Evolutionary conservation across 2,888 invertebrate species (phyloP).

Genomic region (Zootermopsis nevadensis): DNA sequence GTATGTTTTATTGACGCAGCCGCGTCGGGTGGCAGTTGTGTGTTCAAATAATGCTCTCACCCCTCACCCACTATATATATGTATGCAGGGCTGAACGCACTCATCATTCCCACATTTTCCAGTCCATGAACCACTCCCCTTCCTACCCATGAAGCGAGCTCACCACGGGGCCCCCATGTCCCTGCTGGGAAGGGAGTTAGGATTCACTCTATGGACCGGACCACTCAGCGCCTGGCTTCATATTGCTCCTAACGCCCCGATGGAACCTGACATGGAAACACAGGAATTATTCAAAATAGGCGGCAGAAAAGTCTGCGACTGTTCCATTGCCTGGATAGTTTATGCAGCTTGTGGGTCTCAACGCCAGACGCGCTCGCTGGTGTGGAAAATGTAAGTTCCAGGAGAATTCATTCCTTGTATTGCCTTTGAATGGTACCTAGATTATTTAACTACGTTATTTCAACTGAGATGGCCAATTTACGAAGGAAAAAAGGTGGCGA

Average conservation of each 20-base stretch:
- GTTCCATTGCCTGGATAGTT: background rate
- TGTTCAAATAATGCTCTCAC: background rate
- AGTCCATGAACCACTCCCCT: background rate
- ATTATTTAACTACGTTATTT: too few relatives aligned
- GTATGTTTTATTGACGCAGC: background rate
- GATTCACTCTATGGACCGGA: background rate
- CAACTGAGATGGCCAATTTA: too few relatives aligned
- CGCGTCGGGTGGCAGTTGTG: background rate
- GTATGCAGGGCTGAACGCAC: background rate
- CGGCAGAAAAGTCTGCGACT: background rate
- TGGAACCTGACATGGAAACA: conserved; percentile 5
- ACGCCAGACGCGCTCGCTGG: background rate
- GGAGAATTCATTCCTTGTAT: too few relatives aligned
- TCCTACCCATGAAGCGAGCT: background rate
- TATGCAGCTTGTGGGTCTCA: background rate
- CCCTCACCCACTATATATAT: background rate
- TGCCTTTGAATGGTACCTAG: too few relatives aligned
- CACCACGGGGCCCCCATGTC: background rate
- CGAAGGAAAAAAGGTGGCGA: too few relatives aligned
- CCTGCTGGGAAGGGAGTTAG: background rate
- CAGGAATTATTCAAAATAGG: conserved; percentile 1
- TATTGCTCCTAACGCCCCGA: conserved; percentile 1
- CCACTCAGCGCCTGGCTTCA: background rate
- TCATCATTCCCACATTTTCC: conserved; percentile 13
- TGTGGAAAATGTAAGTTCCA: too few relatives aligned